Conservation (phyloP, 1,140 invertebrate genomes). For the Zaprionus ghesquierei region DNA sequence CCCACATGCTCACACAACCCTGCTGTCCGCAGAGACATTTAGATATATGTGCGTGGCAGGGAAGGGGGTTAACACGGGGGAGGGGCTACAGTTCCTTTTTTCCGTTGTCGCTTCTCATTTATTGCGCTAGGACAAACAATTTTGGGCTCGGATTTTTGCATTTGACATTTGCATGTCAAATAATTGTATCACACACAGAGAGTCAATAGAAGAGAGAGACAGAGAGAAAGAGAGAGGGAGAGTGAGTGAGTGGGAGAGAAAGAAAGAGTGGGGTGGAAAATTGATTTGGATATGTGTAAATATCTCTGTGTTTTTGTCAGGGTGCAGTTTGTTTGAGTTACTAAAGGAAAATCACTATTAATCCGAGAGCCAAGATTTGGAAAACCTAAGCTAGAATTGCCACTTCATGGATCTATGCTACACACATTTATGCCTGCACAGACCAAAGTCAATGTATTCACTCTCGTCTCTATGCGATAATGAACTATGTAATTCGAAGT, state of each 20-base stretch:
- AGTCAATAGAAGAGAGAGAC: not conserved
- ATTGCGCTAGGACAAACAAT: slow-evolving; percentile 61
- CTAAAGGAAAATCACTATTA: not conserved
- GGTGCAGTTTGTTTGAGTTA: not conserved
- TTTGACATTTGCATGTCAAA: slow-evolving; percentile 61
- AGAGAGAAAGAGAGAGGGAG: not conserved
- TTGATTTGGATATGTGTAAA: not conserved
- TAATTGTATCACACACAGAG: slow-evolving; percentile 10
- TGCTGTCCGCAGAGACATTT: not conserved
- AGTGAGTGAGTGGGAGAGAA: not conserved
- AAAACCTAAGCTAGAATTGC: not conserved
- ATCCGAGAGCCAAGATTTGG: not conserved
- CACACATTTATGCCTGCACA: not conserved
- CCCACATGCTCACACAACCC: slow-evolving; percentile 54
- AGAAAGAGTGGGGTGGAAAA: not conserved
- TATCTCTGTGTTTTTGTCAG: slow-evolving; percentile 8
- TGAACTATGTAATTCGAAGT: not conserved
- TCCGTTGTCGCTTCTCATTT: slow-evolving; percentile 65
- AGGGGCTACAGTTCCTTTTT: slow-evolving; percentile 6
- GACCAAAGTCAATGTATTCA: not conserved
- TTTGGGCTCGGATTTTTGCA: slow-evolving; percentile 37
- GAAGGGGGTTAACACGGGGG: not conserved
- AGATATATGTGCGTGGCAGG: not conserved
- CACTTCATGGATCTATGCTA: not conserved
- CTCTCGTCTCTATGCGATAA: not conserved